Evolutionary conservation across 2,888 invertebrate species (phyloP).

Genomic region (Crepidodera aurea): DNA sequence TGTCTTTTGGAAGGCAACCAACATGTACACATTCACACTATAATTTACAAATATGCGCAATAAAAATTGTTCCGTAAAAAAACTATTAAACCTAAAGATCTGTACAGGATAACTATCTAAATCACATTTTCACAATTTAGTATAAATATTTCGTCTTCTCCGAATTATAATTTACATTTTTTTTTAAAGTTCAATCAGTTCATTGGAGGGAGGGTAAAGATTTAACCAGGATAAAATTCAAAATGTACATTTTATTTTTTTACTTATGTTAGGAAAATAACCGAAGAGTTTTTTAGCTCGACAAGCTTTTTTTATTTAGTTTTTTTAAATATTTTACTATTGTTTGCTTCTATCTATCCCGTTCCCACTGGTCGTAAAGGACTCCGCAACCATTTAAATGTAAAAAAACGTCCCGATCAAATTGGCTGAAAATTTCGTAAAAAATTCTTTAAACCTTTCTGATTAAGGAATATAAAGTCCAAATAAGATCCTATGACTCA

Average conservation of each 20-base stretch:
- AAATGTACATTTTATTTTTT: background rate
- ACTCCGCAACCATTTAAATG: too few species aligned
- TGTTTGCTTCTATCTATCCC: too few species aligned
- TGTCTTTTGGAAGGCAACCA: conserved; percentile 40
- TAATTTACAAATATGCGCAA: conserved; percentile 55
- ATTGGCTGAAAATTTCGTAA: too few species aligned
- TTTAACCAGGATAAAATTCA: background rate
- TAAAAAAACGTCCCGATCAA: too few species aligned
- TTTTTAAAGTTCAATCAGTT: background rate
- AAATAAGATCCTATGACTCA: too few species aligned
- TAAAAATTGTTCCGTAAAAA: conserved; percentile 59
- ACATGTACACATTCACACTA: conserved; percentile 52
- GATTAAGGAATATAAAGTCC: too few species aligned
- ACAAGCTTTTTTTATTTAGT: too few species aligned
- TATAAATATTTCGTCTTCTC: conserved; percentile 29
- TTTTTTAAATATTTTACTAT: too few species aligned
- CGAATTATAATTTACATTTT: conserved; percentile 22
- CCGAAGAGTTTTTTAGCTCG: too few species aligned
- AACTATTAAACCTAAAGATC: conserved; percentile 56
- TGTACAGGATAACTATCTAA: conserved; percentile 49
- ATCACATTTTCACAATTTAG: conserved; percentile 49
- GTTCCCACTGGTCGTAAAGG: too few species aligned
- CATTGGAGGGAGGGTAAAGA: background rate
- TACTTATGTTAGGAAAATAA: too few species aligned
- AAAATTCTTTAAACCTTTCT: too few species aligned